Evolutionary conservation across 2,113 vertebrate species (phyloP), one percentile per base, ranked within the genome.

Genomic region (Psilopogon haemacephalus): DNA sequence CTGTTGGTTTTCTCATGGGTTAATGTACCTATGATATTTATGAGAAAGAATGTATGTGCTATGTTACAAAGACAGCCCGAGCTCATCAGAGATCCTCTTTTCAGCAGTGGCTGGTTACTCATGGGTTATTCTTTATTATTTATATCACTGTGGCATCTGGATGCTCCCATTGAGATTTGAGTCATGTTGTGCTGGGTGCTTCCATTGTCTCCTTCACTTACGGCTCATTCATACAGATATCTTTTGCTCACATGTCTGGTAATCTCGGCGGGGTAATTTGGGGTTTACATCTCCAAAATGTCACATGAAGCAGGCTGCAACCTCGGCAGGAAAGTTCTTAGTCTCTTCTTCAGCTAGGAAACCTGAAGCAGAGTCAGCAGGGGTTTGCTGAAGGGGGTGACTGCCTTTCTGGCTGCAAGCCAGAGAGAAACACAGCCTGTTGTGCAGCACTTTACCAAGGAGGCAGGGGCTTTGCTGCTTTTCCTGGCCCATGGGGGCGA

Each of bases 91-190:
- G 56, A 65, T 80, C 30, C 56, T 80, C 68, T 88, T 88, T 83
- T 74, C 79, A 58, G n/a, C 78, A 64, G n/a, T 50, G 63, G 64
- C 68, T 85, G 79, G 83, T 96, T 95, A 92, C 75, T 94, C 93
- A 89, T 20, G 75, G 48, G 42, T 88, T 91, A 76, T 91, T 89
- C 38, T 92, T 79, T 96, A 74, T 96, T 54, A 74, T 94, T 94
- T 86, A 40, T 70, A 68, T 91, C 73, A 69, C 64, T 74, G 64
- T 63, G 78, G 89, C 93, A 95, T 89, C 87, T 26, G 52, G 93
- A 94, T 89, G 27, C 68, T 94, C 68, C 89, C 7, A 0, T 80
- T 1, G 28, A 71, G 77, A 62, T 92, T 42, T 85, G 92, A 92
- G 78, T 93, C 87, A 79, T 11, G 32, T 26, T 77, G 56, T 67